Base-by-base conservation (phyloP, 1,140 invertebrate genomes). In the Drosophila pallidifrons region DNA sequence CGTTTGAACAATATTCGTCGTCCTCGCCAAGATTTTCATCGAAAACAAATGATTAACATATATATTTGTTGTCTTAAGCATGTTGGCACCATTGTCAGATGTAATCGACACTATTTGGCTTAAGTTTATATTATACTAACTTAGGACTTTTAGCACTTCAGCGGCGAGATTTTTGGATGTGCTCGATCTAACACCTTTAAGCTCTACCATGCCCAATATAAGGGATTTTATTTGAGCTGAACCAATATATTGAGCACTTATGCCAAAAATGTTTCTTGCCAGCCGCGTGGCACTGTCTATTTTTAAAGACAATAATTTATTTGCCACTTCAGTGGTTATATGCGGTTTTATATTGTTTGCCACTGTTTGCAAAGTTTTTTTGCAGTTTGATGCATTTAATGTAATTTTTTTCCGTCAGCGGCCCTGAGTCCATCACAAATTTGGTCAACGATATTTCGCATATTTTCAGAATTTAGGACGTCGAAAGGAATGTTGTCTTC, bases 281-380 rank as follows among this genome's bases (percentile, higher is more conserved):
- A 54, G 4, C 5, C 25, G 25, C 3, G 51, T 47, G 4, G 46
- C 15, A 47, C 46, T 47, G 46, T 47, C 46, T 47, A 47, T 20
- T 47, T 47, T 47, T 47, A 47, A 6, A 47, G 46, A 47, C 7
- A 47, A 47, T 52, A 52, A 54, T 32, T 54, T 54, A 30, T 54
- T 54, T 5, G 5, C 32, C 11, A 54, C 1, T 54, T 30, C 28
- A 32, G n/a, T 54, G n/a, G 25, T 32, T 32, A 54, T 54, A 7
- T 54, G 5, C 2, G 1, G 5, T 7, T 13, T 54, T 32, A 30
- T 30, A 30, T 30, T 54, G 13, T 51, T 54, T 30, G 51, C 51
- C 46, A 47, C 46, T 47, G 7, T 3, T 47, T 47, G 2, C 15
- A 47, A 47, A 47, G 46, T 20, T 30, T 6, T 52, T 52, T 30